These are phyloP conservation scores for Melieria picta DNA, from an alignment of 2,888 invertebrate genomes.

Conservation along the genomic window DNA sequence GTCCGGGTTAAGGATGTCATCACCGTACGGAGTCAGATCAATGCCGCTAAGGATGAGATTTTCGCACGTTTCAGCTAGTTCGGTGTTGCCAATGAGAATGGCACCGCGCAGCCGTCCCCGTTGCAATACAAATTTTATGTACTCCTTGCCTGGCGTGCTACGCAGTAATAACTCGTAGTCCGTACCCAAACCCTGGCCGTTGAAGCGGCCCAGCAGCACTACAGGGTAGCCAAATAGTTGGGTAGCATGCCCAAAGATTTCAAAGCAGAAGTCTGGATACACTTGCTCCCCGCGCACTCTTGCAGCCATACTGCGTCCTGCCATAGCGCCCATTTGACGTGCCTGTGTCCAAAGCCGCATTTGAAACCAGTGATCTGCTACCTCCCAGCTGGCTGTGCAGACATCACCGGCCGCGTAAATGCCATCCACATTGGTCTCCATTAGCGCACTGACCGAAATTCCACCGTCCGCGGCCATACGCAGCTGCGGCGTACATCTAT, in stretches of 20 bases:
- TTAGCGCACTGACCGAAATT: conserved; percentile 82
- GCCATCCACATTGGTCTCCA: conserved; percentile 81
- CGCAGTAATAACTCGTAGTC: conserved; percentile 87
- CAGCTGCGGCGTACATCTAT: conserved; percentile 67
- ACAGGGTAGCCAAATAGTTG: conserved; percentile 94
- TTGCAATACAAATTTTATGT: conserved; percentile 87
- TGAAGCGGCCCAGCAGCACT: conserved; percentile 89
- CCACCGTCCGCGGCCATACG: conserved; percentile 79
- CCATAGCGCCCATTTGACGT: conserved; percentile 95
- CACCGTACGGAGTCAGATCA: conserved; percentile 87
- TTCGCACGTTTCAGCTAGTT: conserved; percentile 97
- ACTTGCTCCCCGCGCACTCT: conserved; percentile 71
- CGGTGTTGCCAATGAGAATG: conserved; percentile 95
- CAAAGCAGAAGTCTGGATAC: conserved; percentile 94
- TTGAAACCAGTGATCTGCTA: conserved; percentile 88
- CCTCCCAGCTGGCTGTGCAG: conserved; percentile 83
- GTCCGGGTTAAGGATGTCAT: conserved; percentile 92
- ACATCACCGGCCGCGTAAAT: conserved; percentile 97
- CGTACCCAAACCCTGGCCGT: conserved; percentile 85
- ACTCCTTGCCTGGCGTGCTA: conserved; percentile 82
- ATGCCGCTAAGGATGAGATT: conserved; percentile 95
- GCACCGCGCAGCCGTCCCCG: conserved; percentile 91
- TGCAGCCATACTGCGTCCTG: conserved; percentile 86
- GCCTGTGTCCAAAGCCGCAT: conserved; percentile 99
- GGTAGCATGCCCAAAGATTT: conserved; percentile 96